Percentiles rank a stretch among this genome's conserved stretches.
Evolutionary conservation across 2,797 vertebrate genomes (phyloP).

Genomic region (Manis pentadactyla): DNA sequence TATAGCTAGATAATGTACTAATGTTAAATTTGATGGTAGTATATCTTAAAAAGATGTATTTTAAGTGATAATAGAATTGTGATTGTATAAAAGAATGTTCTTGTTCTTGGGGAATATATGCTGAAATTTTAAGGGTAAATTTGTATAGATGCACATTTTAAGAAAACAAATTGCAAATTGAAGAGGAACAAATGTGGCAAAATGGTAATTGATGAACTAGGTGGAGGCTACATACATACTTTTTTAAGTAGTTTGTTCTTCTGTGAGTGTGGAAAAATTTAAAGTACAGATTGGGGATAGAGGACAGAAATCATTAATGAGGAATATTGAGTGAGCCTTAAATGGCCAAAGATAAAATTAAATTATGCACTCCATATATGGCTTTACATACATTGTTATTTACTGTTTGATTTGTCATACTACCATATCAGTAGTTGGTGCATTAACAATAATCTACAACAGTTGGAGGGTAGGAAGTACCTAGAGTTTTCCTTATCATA

Average conservation of each 20-base stretch:
- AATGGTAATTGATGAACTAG: neutral
- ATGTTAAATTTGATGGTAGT: neutral
- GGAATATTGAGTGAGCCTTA: neutral
- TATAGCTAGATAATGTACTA: neutral
- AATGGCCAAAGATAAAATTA: neutral
- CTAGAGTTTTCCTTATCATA: neutral
- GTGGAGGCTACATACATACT: neutral
- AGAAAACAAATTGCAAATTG: neutral
- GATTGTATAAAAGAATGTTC: neutral
- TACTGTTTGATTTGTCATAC: neutral
- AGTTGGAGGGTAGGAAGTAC: neutral
- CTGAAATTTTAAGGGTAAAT: neutral
- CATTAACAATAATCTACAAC: neutral
- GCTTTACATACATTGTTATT: neutral
- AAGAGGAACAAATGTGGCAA: neutral
- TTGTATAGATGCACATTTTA: neutral
- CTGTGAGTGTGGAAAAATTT: neutral
- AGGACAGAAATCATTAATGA: neutral
- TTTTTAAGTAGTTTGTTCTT: neutral
- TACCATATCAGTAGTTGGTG: neutral
- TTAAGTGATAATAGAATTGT: neutral
- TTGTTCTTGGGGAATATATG: neutral
- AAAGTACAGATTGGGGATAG: neutral
- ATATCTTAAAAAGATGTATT: too few species aligned
- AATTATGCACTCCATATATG: neutral